Base-by-base conservation (phyloP, 2,113 vertebrate species). In the Larimichthys crocea region DNA sequence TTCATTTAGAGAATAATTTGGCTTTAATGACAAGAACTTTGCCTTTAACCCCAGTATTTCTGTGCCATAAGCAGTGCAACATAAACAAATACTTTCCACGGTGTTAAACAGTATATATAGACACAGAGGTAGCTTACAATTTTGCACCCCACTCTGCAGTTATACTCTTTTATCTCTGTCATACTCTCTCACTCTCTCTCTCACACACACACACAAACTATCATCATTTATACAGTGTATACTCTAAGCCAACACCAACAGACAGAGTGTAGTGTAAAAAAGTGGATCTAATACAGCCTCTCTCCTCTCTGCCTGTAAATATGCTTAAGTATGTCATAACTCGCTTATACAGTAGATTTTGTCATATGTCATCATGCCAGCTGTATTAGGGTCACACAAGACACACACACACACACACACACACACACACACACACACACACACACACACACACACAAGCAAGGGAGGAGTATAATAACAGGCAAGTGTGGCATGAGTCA, bases 401-500 rank as follows among this genome's bases (percentile, higher is more conserved):
- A 60, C 24, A 1, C 24, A 57, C 10, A 65, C 20, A 56, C 14
- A 66, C 26, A 61, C 44, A 61, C 44, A 60, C 50, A 69, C 50
- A 60, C 59, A 57, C 40, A 63, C n/a, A n/a, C 26, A 79, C n/a
- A 70, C 35, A 60, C 24, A 1, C 24, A 57, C 10, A 65, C 20
- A 56, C 14, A 66, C 26, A 61, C 44, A 61, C 44, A 60, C 50
- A 69, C 50, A 60, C 59, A 57, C 40, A 63, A 44, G 63, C 60
- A 7, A 70, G 52, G 44, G 57, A 73, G 83, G 53, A 49, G 57
- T 69, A 62, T 84, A 83, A 77, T 76, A 74, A 77, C 76, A 87
- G 74, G 65, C 52, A 52, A 81, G 63, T 70, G 78, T 20, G 14
- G 62, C 35, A 67, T 91, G 86, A 86, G 78, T 90, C 89, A 69